Base-by-base conservation (phyloP, 1,140 invertebrate species). In the Carcinoscorpius rotundicauda region DNA sequence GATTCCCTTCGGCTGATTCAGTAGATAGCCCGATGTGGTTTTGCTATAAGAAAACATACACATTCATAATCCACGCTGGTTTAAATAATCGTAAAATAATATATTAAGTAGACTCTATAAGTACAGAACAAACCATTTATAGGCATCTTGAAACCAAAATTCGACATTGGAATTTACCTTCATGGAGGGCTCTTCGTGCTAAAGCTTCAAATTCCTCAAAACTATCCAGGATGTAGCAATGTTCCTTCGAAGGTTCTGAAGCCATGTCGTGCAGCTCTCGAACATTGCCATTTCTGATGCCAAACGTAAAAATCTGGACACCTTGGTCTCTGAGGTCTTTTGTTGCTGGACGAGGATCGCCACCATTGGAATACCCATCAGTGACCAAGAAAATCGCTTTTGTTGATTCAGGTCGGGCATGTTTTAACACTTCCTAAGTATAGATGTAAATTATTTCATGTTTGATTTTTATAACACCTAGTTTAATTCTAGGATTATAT, bases 341-440 rank as follows among this genome's bases (percentile, higher is more conserved):
- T 0, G 85, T 84, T 3, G 81, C 76, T 5, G 82, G 80, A 53
- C 81, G 72, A 0, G 86, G 86, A 76, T 87, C 82, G 0, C 84
- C 85, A 0, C 84, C 85, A 73, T 86, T 88, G 48, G 85, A 87
- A 72, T 85, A 88, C 6, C 86, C 86, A 73, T 87, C 86, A 3
- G 86, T 87, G 60, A 88, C 81, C 0, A 88, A 73, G 70, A 87
- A 86, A 4, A 87, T 76, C 0, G 83, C 81, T 71, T 85, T 85
- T 57, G 74, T 76, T 0, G 85, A 79, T n/a, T 78, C 74, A 5
- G 73, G 70, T 4, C 85, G 75, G 8, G 77, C 75, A n/a, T 77
- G 75, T 58, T 75, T 70, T 4, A 86, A 77, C 10, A 86, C 82
- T 68, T 78, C 76, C 83, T 86, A 68, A 8, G 29, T 29, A 29